Percentiles rank a stretch among this genome's conserved stretches.
These are phyloP conservation scores for Tonatia bakeri DNA, from an alignment of 2,113 vertebrate species.

Conservation along the genomic window DNA sequence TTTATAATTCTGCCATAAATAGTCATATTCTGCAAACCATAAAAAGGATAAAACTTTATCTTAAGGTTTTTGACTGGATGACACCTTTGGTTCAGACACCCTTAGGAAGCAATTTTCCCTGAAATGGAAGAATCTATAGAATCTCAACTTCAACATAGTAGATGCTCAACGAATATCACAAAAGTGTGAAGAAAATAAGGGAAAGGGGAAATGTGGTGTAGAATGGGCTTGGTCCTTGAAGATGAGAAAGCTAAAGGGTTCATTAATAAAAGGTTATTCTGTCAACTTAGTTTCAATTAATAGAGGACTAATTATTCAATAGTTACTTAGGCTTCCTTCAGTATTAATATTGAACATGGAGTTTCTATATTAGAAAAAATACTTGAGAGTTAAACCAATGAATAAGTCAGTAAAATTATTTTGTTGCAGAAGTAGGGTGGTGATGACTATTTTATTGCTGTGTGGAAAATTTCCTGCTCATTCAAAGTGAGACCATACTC, in stretches of 20 bases:
- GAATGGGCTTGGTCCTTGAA: neutral
- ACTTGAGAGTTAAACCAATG: neutral
- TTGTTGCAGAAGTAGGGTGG: neutral
- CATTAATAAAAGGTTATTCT: neutral
- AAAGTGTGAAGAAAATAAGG: neutral
- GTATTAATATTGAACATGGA: neutral
- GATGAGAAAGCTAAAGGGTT: neutral
- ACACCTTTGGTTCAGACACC: neutral
- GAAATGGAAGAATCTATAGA: neutral
- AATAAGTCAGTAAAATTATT: neutral
- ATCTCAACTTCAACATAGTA: neutral
- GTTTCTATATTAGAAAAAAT: neutral
- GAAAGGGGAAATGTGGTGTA: neutral
- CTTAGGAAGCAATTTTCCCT: neutral
- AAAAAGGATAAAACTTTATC: neutral
- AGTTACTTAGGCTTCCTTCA: neutral
- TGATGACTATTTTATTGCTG: neutral
- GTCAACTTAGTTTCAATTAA: conserved; percentile 1
- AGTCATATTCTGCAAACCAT: conserved; percentile 4
- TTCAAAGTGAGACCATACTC: neutral
- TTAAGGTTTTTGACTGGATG: neutral
- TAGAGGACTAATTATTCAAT: neutral
- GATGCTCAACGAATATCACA: neutral
- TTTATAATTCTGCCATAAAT: conserved; percentile 7
- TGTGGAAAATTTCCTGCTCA: neutral